These are phyloP conservation scores for Megaleporinus macrocephalus DNA, from an alignment of 2,113 vertebrate species.

Conservation along the genomic window DNA sequence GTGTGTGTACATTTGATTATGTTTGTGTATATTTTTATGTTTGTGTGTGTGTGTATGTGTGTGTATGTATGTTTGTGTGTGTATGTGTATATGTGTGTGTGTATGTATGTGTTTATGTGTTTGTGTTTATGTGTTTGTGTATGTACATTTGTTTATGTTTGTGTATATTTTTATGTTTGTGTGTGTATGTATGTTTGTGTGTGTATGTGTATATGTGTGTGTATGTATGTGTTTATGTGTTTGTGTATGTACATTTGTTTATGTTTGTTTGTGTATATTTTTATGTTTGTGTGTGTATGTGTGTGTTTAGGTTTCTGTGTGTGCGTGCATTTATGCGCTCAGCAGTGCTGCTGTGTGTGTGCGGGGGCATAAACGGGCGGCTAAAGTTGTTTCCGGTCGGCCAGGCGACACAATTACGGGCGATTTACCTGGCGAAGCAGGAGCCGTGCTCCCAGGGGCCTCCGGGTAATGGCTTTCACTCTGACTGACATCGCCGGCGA, in stretches of 20 bases:
- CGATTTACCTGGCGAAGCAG: slow-evolving; percentile 47
- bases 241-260: neutral
- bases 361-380: slow-evolving; percentile 7
- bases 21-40: no score
- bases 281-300: neutral
- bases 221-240: no score
- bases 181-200: no score
- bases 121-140: no score
- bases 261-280: neutral
- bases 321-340: slow-evolving; percentile 4
- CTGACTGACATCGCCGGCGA: slow-evolving; percentile 54
- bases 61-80: no score
- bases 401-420: slow-evolving; percentile 45
- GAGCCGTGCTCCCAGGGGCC: slow-evolving; percentile 44
- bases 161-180: no score
- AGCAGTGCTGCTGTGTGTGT: neutral
- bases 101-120: no score
- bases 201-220: no score
- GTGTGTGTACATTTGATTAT: no score
- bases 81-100: no score
- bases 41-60: no score
- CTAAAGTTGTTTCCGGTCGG: slow-evolving; percentile 16
- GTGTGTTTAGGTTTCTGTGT: neutral
- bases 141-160: no score
- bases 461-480: slow-evolving; percentile 62